These are phyloP conservation scores for Ferdinandea cuprea DNA, from an alignment of 2,888 invertebrate species.

Conservation along the genomic window DNA sequence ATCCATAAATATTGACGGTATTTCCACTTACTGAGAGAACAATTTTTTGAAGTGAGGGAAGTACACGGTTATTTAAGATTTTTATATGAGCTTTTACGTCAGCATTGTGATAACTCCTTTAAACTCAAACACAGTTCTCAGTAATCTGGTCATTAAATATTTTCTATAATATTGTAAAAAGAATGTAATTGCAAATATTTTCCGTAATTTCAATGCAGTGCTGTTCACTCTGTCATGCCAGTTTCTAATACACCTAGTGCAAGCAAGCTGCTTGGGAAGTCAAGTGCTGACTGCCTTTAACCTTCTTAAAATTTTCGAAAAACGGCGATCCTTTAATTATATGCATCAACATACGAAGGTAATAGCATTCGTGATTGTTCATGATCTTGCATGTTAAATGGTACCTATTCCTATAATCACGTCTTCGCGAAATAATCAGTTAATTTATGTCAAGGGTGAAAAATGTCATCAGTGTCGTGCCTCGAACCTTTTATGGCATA, in stretches of 20 bases:
- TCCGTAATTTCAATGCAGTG: neutral
- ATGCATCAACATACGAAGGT: neutral
- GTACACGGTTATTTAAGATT: too few species aligned
- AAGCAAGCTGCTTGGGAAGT: neutral
- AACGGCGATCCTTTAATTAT: neutral
- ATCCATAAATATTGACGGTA: too few species aligned
- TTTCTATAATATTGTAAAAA: neutral
- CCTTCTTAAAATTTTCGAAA: neutral
- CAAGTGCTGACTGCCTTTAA: neutral
- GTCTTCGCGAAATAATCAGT: slow-evolving; percentile 77
- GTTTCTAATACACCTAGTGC: neutral
- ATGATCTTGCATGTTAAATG: neutral
- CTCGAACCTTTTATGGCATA: neutral
- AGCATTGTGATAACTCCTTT: too few species aligned
- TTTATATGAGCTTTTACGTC: too few species aligned
- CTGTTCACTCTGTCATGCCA: neutral
- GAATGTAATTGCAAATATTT: neutral
- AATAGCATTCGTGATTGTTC: neutral
- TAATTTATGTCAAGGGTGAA: slow-evolving; percentile 78
- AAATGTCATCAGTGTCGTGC: slow-evolving; percentile 79
- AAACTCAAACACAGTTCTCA: too few species aligned
- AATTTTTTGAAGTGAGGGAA: too few species aligned
- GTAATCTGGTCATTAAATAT: too few species aligned
- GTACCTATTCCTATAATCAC: slow-evolving; percentile 78
- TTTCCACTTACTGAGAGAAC: too few species aligned